Evolutionary conservation across 2,888 invertebrate genomes (phyloP), one percentile per base, ranked within the genome.

Genomic region (Drosophila kambysellisi): DNA sequence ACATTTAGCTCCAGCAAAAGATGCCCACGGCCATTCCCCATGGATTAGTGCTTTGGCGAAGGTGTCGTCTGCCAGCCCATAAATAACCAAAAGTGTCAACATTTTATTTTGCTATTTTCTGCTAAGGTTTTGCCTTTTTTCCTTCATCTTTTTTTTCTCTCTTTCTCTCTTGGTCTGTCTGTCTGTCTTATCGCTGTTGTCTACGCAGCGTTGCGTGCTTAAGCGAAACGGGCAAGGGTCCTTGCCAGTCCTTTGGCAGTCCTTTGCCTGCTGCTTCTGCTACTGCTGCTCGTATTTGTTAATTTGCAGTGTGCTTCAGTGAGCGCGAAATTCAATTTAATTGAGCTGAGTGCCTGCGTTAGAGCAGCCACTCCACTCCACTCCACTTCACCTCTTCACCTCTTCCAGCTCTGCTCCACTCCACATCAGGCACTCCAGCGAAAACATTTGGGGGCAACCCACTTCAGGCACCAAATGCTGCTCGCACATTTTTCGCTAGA

Each of bases 31-130:
- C 66, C 77, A 90, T 85, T 90, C 91, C 91, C 91, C 79, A 66
- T 69, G 91, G 91, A 91, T 90, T 91, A 89, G 86, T 80, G 70
- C 69, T 54, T 74, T 66, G 72, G 79, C 81, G 80, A 91, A 91
- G 91, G 91, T 91, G 90, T 91, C 83, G 81, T 75, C 88, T 78
- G 78, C 78, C 68, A 79, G 84, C 82, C 91, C 89, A 91, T 91
- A 91, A 91, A 91, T 91, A 90, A 91, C 88, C 83, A 82, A 91
- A 91, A 90, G 91, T 91, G 91, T 90, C 91, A 91, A 89, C 91
- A 90, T 91, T 91, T 90, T 91, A 87, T 88, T 90, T 83, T 87
- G 86, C 82, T 83, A 91, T 91, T 83, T 83, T 81, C 72, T 65
- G 78, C 68, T 52, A 79, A 79, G 65, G 67, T 51, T 56, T 30